Evolutionary conservation across 2,888 invertebrate species (phyloP), one percentile per base, ranked within the genome.

Genomic region (Drosophila kuntzei): DNA sequence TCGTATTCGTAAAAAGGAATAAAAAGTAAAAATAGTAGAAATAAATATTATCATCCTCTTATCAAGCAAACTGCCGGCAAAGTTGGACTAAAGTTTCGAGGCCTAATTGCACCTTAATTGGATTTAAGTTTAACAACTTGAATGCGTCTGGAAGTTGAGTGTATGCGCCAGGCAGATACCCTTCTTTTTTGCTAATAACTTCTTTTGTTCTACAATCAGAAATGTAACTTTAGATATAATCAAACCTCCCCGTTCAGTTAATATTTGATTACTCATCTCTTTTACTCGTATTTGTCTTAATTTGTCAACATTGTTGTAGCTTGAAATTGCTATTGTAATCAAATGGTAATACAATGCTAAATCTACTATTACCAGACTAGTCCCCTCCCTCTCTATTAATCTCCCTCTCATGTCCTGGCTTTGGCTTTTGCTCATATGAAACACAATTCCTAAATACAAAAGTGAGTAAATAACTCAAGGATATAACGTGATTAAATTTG

Each of bases 101-200:
- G 50, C 57, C 63, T 63, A 73, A 73, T 63, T 73, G 70, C 50
- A 18, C 37, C 36, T 46, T 68, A 62, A 75, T 69, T 69, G 69
- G 63, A 58, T 54, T 64, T 41, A 34, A 71, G 37, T 72, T 64
- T 9, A 12, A 51, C 46, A 57, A 53, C 50, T 58, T 18, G 46
- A 22, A 18, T 36, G 8, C 6, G 37, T n/a, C 34, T 20, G 39
- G 5, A 12, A 14, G 11, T 51, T 22, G 37, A 12, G 8, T 20
- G 5, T 43, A 50, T 47, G 18, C 44, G 20, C 29, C 20, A 14
- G 7, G 0, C 2, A 29, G 16, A 29, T 44, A 54, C 37, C 36
- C 29, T 29, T n/a, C n/a, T n/a, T n/a, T n/a, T n/a, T n/a, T n/a
- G n/a, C n/a, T n/a, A n/a, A n/a, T n/a, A n/a, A n/a, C n/a, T n/a